These are phyloP conservation scores for Anarrhichthys ocellatus DNA, from an alignment of 2,113 vertebrate species.

Conservation along the genomic window DNA sequence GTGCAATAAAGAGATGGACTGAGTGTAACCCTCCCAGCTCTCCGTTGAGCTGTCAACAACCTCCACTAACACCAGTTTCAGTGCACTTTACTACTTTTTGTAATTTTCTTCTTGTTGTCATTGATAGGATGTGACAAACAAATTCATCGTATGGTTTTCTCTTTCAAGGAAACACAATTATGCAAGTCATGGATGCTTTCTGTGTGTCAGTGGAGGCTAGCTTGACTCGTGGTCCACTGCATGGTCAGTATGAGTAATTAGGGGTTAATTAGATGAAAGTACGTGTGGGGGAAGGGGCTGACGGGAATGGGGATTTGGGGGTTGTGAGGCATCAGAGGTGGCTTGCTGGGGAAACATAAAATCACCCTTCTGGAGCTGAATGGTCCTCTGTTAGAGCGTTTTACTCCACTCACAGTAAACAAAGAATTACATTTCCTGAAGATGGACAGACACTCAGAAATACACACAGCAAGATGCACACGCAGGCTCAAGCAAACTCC, in stretches of 20 bases:
- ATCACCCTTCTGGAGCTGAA: conserved; percentile 49
- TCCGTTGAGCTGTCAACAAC: conserved; percentile 13
- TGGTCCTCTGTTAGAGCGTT: conserved; percentile 56
- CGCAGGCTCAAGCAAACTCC: conserved; percentile 12
- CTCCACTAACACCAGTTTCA: conserved; percentile 18
- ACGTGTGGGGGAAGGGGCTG: conserved; percentile 73
- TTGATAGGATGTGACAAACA: neutral
- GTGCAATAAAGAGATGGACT: conserved; percentile 37
- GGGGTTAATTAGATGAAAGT: conserved; percentile 82
- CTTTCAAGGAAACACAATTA: neutral
- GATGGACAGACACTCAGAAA: conserved; percentile 50
- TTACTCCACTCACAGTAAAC: conserved; percentile 67
- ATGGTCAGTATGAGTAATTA: conserved; percentile 79
- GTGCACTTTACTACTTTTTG: neutral
- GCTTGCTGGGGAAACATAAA: conserved; percentile 43
- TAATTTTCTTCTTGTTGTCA: neutral
- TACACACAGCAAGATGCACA: neutral
- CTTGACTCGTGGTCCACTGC: conserved; percentile 56
- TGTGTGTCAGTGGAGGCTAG: conserved; percentile 15
- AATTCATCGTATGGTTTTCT: conserved; percentile 6
- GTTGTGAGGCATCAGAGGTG: conserved; percentile 65
- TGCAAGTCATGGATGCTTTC: conserved; percentile 34
- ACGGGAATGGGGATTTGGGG: conserved; percentile 73
- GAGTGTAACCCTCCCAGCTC: neutral
- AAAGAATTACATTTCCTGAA: conserved; percentile 61